phyloP scores from a whole-genome alignment of 1,140 invertebrate species.

The Dendrolimus kikuchii region DNA sequence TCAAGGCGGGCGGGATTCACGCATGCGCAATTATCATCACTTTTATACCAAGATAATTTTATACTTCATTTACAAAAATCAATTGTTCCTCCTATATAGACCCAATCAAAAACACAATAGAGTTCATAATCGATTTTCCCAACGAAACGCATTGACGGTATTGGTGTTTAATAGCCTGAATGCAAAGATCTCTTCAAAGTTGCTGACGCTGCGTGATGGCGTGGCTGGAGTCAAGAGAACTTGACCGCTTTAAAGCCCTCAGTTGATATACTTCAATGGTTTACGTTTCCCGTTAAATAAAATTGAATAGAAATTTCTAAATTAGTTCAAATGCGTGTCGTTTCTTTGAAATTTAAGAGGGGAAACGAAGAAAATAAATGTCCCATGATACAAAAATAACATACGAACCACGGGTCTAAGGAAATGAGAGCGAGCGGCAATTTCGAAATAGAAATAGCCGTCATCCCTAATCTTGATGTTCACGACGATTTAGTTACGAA shows the following conservation, averaged over 20 bases:
- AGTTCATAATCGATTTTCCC: too few species aligned
- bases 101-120: too few species aligned
- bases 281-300: not conserved
- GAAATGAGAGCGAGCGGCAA: slow-evolving; percentile 42
- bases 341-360: too few species aligned
- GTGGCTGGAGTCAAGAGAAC: slow-evolving; percentile 41
- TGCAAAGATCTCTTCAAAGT: slow-evolving; percentile 41
- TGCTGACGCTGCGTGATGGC: slow-evolving; percentile 38
- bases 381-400: too few species aligned
- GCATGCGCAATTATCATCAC: slow-evolving; percentile 46
- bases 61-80: too few species aligned
- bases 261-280: not conserved
- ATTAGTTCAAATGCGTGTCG: too few species aligned
- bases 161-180: slow-evolving; percentile 30
- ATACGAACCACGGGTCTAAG: not conserved
- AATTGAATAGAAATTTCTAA: not conserved
- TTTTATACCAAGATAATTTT: slow-evolving; percentile 31
- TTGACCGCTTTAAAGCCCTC: slow-evolving; percentile 46
- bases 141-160: slow-evolving; percentile 9
- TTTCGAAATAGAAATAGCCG: slow-evolving; percentile 22
- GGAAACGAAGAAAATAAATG: too few species aligned
- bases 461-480: slow-evolving; percentile 9
- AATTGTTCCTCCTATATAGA: too few species aligned
- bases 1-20: slow-evolving; percentile 37
- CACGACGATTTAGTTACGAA: slow-evolving; percentile 18